phyloP scores from a whole-genome alignment of 2,797 vertebrate species.

The Megalops cyprinoides region DNA sequence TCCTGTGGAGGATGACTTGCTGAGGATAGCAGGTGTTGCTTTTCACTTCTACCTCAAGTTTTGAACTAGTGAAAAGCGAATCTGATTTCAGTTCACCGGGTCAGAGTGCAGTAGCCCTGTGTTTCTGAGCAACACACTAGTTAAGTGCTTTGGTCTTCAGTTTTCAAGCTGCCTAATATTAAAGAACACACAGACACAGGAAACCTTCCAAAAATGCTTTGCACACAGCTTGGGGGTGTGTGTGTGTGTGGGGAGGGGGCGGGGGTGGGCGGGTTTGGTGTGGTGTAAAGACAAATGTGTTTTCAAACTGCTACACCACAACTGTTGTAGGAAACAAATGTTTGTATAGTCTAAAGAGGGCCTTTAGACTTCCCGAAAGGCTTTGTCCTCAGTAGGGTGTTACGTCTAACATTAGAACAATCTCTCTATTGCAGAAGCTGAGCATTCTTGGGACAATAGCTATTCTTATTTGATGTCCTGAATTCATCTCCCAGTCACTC shows the following conservation, averaged over 20 bases:
- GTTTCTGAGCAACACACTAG: slow-evolving; percentile 1
- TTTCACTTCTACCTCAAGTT: too few relatives aligned
- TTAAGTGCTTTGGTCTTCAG: neutral
- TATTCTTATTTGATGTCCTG: neutral
- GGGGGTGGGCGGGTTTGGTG: too few relatives aligned
- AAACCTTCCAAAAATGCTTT: too few relatives aligned
- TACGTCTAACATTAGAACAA: neutral
- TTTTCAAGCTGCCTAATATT: too few relatives aligned
- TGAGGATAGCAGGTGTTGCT: too few relatives aligned
- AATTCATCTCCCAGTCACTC: neutral
- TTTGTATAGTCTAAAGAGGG: neutral
- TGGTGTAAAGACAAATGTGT: neutral
- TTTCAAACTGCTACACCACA: neutral
- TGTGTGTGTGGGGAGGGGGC: neutral
- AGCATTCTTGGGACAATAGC: neutral
- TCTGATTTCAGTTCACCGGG: neutral
- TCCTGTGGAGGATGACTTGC: too few relatives aligned
- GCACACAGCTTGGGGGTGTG: too few relatives aligned
- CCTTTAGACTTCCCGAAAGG: neutral
- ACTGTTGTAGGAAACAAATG: neutral
- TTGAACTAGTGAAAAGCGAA: too few relatives aligned
- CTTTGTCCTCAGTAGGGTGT: neutral
- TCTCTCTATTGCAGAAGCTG: neutral
- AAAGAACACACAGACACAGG: too few relatives aligned
- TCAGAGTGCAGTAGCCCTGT: neutral